Percentiles rank a stretch among this genome's conserved stretches.
phyloP scores from a whole-genome alignment of 2,888 invertebrate genomes.

The Pelosia muscerda region DNA sequence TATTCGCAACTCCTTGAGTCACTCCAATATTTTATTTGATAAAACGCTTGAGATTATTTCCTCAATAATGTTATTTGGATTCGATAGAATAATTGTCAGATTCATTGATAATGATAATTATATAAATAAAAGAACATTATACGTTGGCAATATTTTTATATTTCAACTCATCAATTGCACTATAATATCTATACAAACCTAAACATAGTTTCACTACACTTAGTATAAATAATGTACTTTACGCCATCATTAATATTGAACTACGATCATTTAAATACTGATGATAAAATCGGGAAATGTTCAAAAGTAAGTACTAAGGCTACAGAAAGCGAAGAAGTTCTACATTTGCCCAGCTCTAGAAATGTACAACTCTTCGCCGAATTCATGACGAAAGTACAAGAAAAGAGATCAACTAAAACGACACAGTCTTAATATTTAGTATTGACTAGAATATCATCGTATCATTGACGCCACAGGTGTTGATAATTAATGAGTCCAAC shows the following conservation, averaged over 20 bases:
- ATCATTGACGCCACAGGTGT: constrained; percentile 39
- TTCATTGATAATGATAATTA: background rate
- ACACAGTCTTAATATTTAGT: constrained; percentile 68
- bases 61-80: background rate
- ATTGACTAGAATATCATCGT: constrained; percentile 63
- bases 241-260: constrained; percentile 60
- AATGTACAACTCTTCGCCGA: constrained; percentile 80
- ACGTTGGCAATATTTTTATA: constrained; percentile 79
- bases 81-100: background rate
- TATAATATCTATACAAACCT: constrained; percentile 83
- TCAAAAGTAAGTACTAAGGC: constrained; percentile 27
- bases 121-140: constrained; percentile 54
- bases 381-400: constrained; percentile 43
- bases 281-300: constrained; percentile 43
- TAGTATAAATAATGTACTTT: constrained; percentile 65
- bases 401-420: constrained; percentile 49
- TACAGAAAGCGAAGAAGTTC: constrained; percentile 69
- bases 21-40: too few relatives aligned
- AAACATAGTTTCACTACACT: constrained; percentile 77
- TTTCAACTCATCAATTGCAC: constrained; percentile 83
- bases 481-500: constrained; percentile 30
- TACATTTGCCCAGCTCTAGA: constrained; percentile 84
- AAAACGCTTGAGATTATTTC: too few relatives aligned
- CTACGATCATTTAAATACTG: constrained; percentile 45
- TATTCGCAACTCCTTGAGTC: too few relatives aligned